Evolutionary conservation across 2,797 vertebrate genomes (phyloP), one percentile per base, ranked within the genome.

Genomic region (Bufotes viridis): DNA sequence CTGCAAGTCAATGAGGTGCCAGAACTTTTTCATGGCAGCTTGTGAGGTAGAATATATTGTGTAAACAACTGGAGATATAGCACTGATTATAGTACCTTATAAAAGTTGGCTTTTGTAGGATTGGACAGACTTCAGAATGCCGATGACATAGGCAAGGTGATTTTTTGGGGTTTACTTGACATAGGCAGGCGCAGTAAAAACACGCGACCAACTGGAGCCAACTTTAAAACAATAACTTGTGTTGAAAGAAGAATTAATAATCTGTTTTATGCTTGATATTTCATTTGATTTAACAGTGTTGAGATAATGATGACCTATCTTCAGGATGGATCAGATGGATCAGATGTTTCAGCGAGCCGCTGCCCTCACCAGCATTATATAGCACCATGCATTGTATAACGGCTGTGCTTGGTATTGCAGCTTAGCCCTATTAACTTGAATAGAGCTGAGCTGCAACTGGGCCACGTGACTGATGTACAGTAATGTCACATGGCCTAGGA

Each of bases 41-140:
- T 84, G 81, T 86, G 78, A 29, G 76, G 26, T 69, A 61, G 55
- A 84, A 69, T 61, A 81, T 70, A 69, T 51, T 63, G 42, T 49
- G 78, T 79, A 89, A 85, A 88, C 72, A 82, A 51, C 22, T 53
- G 22, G 1, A 61, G 7, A 58, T 53, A 65, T 74, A 61, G 3
- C 9, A 13, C 53, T 87, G 69, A 69, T 91, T 89, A 63, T 90
- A 51, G 69, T 9, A 84, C 84, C 76, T 78, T 90, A 89, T 85
- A 90, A 87, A 86, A 76, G 82, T 86, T 60, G 11, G 22, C 86
- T 87, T 83, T 51, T 63, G 22, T 78, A 26, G 51, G 10, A 85
- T 65, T 22, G n/a, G 53, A 5, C 51, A 76, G 34, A 42, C 20
- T 76, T 22, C 1, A 55, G 22, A 84, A 84, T 61, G 7, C 29